A percentile compares a stretch with the other conserved stretches of the same genome.
phyloP scores from a whole-genome alignment of 2,888 invertebrate genomes.

The Mimumesa dahlbomi region DNA sequence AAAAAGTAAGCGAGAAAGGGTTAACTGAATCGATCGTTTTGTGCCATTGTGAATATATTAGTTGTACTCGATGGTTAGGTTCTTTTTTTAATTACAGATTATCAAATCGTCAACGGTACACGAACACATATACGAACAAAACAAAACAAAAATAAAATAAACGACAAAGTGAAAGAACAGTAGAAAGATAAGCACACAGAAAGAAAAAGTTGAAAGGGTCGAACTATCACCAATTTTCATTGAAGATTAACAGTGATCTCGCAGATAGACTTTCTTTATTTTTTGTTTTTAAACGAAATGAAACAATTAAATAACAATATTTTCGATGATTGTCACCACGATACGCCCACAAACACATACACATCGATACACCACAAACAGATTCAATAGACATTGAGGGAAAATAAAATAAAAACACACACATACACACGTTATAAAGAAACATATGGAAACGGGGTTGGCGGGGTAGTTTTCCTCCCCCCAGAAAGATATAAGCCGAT shows the following conservation, averaged over 20 bases:
- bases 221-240: too few relatives aligned
- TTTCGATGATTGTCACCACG: conserved; percentile 18
- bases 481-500: conserved; percentile 52
- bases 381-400: background rate
- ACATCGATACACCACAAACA: background rate
- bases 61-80: conserved; percentile 5
- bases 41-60: conserved; percentile 46
- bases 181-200: background rate
- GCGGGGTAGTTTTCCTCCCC: conserved; percentile 40
- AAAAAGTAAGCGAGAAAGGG: background rate
- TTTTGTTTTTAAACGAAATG: conserved; percentile 23
- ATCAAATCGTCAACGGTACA: background rate
- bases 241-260: conserved; percentile 61
- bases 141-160: background rate
- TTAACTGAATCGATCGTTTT: conserved; percentile 20
- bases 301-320: conserved; percentile 19
- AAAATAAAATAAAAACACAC: background rate
- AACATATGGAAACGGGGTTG: conserved; percentile 47
- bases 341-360: conserved; percentile 7
- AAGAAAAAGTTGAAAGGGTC: background rate
- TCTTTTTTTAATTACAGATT: conserved; percentile 2
- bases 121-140: background rate
- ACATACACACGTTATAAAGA: conserved; percentile 10
- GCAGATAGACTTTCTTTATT: conserved; percentile 62
- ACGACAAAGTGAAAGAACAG: background rate